Evolutionary conservation across 2,888 invertebrate genomes (phyloP).

Genomic region (Cylloceria caligata): DNA sequence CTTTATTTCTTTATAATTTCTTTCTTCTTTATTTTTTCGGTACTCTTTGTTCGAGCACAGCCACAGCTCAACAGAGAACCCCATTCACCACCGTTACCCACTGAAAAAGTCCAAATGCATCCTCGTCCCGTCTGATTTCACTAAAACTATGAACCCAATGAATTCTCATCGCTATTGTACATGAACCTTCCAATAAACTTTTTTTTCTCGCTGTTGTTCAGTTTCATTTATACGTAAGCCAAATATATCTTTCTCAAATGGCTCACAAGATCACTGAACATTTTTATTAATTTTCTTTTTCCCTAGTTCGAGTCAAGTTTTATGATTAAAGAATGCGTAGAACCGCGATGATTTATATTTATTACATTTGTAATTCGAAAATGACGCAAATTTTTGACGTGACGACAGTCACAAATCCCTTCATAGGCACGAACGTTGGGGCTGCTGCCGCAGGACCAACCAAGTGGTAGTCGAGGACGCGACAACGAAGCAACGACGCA

Average conservation of each 20-base stretch:
- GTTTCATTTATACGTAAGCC: conserved; percentile 1
- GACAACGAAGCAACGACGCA: conserved; percentile 35
- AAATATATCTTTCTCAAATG: neutral
- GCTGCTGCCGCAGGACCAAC: conserved; percentile 75
- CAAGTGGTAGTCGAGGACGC: conserved; percentile 80
- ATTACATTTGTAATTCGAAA: neutral
- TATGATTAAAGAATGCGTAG: neutral
- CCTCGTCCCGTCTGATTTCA: conserved; percentile 8
- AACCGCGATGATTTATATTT: neutral
- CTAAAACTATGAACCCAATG: neutral
- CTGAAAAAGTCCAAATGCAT: conserved; percentile 11
- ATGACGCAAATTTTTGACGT: conserved; percentile 56
- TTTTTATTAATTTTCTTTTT: neutral
- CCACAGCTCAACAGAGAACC: conserved; percentile 47
- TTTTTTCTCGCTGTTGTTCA: conserved; percentile 23
- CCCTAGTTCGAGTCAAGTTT: neutral
- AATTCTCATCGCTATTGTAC: conserved; percentile 26
- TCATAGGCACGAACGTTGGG: conserved; percentile 79
- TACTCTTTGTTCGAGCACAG: conserved; percentile 12
- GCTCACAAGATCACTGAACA: neutral
- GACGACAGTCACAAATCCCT: conserved; percentile 81
- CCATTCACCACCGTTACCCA: conserved; percentile 45
- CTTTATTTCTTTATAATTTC: conserved; percentile 42
- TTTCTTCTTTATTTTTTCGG: conserved; percentile 22
- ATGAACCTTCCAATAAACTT: conserved; percentile 38